Evolutionary conservation across 1,140 invertebrate species (phyloP).

Genomic region (Brachionus rubens): DNA sequence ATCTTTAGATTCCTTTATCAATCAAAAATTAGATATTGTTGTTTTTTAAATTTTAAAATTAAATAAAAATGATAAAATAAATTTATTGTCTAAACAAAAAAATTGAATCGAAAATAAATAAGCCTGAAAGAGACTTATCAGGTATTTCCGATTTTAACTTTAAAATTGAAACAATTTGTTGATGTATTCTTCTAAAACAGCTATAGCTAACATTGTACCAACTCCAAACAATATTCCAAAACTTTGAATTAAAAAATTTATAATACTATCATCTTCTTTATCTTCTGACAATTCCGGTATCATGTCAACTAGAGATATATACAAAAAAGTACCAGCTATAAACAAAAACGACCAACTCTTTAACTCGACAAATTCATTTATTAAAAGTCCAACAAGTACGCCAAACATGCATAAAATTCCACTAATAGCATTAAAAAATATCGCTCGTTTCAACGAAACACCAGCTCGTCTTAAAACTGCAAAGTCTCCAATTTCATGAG

Average conservation of each 20-base stretch:
- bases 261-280: slow-evolving; percentile 27
- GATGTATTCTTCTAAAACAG: no score
- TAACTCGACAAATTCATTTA: slow-evolving; percentile 72
- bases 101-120: no score
- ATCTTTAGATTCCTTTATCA: no score
- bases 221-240: slow-evolving; percentile 33
- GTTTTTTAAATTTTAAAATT: no score
- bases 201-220: no score
- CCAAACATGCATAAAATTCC: slow-evolving; percentile 80
- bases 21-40: no score
- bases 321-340: slow-evolving; percentile 87
- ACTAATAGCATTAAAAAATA: slow-evolving; percentile 64
- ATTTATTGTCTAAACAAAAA: no score
- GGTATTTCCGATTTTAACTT: no score
- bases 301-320: slow-evolving; percentile 91
- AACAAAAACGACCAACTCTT: slow-evolving; percentile 82
- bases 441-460: slow-evolving; percentile 14
- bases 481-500: slow-evolving; percentile 51
- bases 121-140: no score
- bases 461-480: slow-evolving; percentile 10
- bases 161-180: no score
- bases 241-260: slow-evolving; percentile 39
- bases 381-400: slow-evolving; percentile 75
- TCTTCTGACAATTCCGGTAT: background rate
- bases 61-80: no score